Evolutionary conservation across 2,888 invertebrate species (phyloP).

Genomic region (Crossocerus cetratus): DNA sequence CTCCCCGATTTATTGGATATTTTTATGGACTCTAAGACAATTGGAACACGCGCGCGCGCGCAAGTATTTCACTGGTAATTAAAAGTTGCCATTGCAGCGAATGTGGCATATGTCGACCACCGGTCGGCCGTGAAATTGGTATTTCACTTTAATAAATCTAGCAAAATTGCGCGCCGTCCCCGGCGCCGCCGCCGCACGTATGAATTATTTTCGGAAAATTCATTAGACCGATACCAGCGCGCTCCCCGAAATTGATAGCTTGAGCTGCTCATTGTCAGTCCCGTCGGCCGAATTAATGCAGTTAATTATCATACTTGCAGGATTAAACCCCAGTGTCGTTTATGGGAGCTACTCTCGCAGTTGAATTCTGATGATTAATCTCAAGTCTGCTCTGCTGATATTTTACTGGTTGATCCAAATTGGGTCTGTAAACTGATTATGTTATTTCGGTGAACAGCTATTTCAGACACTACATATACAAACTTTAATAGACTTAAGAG

Average conservation of each 20-base stretch:
- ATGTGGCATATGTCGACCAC: conserved; percentile 4
- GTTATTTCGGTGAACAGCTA: too few relatives aligned
- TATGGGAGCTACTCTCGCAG: too few relatives aligned
- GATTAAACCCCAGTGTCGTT: too few relatives aligned
- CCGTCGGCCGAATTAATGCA: neutral
- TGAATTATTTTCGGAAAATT: conserved; percentile 53
- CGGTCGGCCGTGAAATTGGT: conserved; percentile 50
- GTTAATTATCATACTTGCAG: too few relatives aligned
- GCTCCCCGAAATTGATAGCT: conserved; percentile 46
- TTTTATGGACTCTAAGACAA: neutral
- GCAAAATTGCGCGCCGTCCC: conserved; percentile 34
- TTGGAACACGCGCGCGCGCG: neutral
- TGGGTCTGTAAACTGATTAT: too few relatives aligned
- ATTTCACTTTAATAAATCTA: conserved; percentile 47
- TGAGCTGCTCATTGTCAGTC: conserved; percentile 5
- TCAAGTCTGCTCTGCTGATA: too few relatives aligned
- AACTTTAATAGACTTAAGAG: too few relatives aligned
- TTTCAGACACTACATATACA: too few relatives aligned
- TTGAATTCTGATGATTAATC: too few relatives aligned
- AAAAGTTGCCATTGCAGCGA: conserved; percentile 33
- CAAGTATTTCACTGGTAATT: conserved; percentile 34
- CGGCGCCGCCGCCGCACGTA: conserved; percentile 29
- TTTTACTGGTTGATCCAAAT: too few relatives aligned
- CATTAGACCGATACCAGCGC: conserved; percentile 42
- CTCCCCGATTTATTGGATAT: neutral